Conservation (phyloP, 2,888 invertebrate species). For the Trissolcus brochymenae region DNA sequence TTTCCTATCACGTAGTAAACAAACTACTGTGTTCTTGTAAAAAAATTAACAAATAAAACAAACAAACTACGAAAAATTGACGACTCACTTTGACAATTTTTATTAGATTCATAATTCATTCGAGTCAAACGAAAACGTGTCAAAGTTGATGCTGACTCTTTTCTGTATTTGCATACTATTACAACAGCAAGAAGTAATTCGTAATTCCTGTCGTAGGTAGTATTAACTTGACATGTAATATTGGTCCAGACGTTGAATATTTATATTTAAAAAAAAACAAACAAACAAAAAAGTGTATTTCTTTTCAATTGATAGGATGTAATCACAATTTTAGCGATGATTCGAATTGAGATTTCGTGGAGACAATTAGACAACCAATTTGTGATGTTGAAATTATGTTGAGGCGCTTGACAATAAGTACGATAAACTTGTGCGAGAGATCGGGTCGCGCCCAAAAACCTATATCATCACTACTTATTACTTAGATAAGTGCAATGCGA, state of each 20-base stretch:
- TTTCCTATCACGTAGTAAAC: too few species aligned
- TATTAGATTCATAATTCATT: too few species aligned
- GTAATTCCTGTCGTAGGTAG: constrained; percentile 45
- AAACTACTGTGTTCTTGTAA: neutral
- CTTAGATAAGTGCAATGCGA: constrained; percentile 46
- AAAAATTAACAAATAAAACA: neutral
- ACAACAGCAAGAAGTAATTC: constrained; percentile 7
- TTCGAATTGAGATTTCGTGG: constrained; percentile 2
- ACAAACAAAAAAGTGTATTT: constrained; percentile 2
- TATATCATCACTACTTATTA: constrained; percentile 33
- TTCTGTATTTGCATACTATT: constrained; percentile 23
- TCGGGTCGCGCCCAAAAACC: constrained; percentile 27
- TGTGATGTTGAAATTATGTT: constrained; percentile 30
- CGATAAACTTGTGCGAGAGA: constrained; percentile 25
- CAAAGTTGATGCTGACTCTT: constrained; percentile 13
- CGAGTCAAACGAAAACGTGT: neutral
- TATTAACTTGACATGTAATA: constrained; percentile 60
- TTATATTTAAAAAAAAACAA: constrained; percentile 19
- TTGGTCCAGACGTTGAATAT: constrained; percentile 51
- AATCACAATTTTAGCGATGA: too few species aligned
- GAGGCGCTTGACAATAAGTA: constrained; percentile 44
- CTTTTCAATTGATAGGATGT: neutral
- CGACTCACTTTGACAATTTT: too few species aligned
- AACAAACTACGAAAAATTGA: neutral
- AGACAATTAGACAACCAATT: constrained; percentile 7